These are phyloP conservation scores for Drosophila pachea DNA, from an alignment of 1,140 invertebrate species.

Conservation along the genomic window DNA sequence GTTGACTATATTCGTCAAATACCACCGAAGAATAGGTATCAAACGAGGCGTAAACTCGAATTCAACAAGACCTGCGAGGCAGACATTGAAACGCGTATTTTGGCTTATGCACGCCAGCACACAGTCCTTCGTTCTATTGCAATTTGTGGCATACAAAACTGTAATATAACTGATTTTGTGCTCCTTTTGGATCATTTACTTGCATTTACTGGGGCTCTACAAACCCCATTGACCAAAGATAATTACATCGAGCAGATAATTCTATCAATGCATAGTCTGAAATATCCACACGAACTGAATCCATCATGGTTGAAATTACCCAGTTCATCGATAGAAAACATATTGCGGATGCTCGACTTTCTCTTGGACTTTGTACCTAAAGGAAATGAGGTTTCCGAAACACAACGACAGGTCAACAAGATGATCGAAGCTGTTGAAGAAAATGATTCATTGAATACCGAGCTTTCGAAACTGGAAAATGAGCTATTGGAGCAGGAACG, in stretches of 20 bases:
- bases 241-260: conserved; percentile 32
- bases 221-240: conserved; percentile 12
- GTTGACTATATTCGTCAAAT: not conserved
- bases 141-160: conserved; percentile 16
- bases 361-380: conserved; percentile 34
- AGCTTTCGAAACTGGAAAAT: no score
- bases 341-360: conserved; percentile 44
- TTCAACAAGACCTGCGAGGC: not conserved
- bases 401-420: not conserved
- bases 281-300: conserved; percentile 33
- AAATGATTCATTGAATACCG: no score
- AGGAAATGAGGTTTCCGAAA: not conserved
- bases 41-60: conserved; percentile 1
- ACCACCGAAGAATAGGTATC: not conserved
- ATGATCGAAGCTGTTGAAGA: no score
- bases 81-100: not conserved
- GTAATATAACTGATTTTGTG: conserved; percentile 43
- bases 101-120: not conserved
- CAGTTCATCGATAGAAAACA: conserved; percentile 13
- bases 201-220: conserved; percentile 3
- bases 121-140: conserved; percentile 3
- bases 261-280: conserved; percentile 30
- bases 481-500: no score
- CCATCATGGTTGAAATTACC: conserved; percentile 33
- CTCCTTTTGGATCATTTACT: conserved; percentile 32